Conservation (phyloP, 2,888 invertebrate genomes). For the Drosophila macrospina region DNA sequence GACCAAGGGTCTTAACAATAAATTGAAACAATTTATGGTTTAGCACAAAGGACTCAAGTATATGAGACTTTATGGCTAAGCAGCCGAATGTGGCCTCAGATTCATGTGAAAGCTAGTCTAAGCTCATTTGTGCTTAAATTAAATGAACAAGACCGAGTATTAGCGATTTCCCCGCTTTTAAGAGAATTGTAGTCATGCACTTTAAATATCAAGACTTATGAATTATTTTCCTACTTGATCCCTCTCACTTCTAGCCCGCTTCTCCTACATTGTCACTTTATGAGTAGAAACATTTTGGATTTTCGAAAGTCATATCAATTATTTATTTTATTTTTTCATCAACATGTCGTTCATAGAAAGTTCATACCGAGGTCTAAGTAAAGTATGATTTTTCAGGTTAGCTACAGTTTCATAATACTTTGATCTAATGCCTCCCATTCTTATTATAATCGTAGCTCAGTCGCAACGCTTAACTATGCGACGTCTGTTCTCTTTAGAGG, state of each 20-base stretch:
- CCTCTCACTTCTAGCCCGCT: no score
- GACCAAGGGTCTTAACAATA: constrained; percentile 45
- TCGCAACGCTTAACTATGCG: constrained; percentile 17
- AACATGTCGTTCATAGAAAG: no score
- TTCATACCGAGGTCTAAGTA: no score
- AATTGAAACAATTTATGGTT: constrained; percentile 55
- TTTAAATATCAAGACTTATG: no score
- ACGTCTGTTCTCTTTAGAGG: neutral
- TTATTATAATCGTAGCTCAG: constrained; percentile 23
- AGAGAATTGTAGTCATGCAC: no score
- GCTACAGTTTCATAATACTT: constrained; percentile 18
- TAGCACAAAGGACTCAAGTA: constrained; percentile 11
- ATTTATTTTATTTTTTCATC: no score
- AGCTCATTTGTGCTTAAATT: constrained; percentile 1
- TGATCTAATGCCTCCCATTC: constrained; percentile 38
- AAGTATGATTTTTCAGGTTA: no score
- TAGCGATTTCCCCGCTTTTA: neutral
- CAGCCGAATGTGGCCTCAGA: constrained; percentile 9
- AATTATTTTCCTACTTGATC: no score
- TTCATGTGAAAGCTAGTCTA: constrained; percentile 1
- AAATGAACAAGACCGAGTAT: constrained; percentile 4
- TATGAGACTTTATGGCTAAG: constrained; percentile 26
- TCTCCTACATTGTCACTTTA: no score
- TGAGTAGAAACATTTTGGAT: no score
- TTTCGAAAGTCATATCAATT: no score